Base-by-base conservation (phyloP, 1,140 invertebrate genomes). In the Harpegnathos saltator region DNA sequence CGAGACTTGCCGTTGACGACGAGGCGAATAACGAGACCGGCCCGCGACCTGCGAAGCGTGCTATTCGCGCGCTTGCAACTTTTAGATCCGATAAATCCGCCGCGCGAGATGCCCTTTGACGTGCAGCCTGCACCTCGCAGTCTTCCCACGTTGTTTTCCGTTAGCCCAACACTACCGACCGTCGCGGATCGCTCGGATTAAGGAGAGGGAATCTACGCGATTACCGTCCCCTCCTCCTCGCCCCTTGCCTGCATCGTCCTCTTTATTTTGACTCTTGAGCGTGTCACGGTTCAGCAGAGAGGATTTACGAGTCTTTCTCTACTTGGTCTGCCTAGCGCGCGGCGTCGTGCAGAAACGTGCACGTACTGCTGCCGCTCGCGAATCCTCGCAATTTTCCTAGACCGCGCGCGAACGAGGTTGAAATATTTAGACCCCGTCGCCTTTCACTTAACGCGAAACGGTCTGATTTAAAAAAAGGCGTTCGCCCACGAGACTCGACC, bases 61-160 rank as follows among this genome's bases (percentile, higher is more conserved):
- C 82, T 72, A 89, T 86, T 63, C 66, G 14, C 77, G 63, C 71
- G 22, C 81, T 72, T 73, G 84, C 85, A 89, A 89, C 88, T 88
- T 89, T 84, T 86, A 84, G 65, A 86, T 88, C 84, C 87, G 69
- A 84, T 88, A 85, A 88, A 88, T 83, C 84, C 69, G 48, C 19
- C 17, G 61, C 52, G 52, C 11, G 75, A 24, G 68, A 72, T 81
- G 74, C 73, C 62, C 74, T 71, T 62, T 66, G 74, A 74, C 78
- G 78, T 48, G 15, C 52, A 50, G n/a, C 61, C 11, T 62, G 33
- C 29, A 63, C 26, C 33, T 71, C 85, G 44, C 68, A 52, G 15
- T 52, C 77, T 80, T 82, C 33, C 38, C 62, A 68, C 54, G 24
- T 54, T 48, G 24, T 78, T 69, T 69, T 26, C 52, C 48, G 26